A percentile compares a stretch with the other conserved stretches of the same genome.
phyloP scores from a whole-genome alignment of 2,113 vertebrate species.

The Tricholaema leucomelas region DNA sequence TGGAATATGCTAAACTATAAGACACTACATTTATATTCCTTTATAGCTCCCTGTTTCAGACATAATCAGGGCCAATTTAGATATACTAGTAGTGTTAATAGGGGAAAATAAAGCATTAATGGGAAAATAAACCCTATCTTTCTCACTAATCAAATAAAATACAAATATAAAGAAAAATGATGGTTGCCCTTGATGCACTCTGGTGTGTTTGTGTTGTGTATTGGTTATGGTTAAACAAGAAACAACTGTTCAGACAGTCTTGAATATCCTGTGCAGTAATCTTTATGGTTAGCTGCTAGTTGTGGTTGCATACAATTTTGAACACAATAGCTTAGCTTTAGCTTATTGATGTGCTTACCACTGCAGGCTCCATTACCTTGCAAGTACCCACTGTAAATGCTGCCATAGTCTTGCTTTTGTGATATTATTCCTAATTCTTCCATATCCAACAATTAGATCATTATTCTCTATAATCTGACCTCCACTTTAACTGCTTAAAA shows the following conservation, averaged over 20 bases:
- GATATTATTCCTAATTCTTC: neutral
- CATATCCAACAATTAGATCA: neutral
- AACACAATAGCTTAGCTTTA: neutral
- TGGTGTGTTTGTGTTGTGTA: neutral
- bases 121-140: neutral
- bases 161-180: neutral
- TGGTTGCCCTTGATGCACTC: neutral
- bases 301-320: neutral
- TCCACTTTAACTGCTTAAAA: neutral
- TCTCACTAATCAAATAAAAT: neutral
- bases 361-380: conserved; percentile 11
- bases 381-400: neutral
- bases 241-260: neutral
- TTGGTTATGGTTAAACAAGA: neutral
- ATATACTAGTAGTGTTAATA: neutral
- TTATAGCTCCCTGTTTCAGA: neutral
- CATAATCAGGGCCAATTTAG: neutral
- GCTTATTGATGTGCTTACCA: conserved; percentile 6
- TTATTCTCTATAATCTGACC: neutral
- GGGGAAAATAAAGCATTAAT: neutral
- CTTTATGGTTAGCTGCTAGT: conserved; percentile 1
- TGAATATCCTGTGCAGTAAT: neutral
- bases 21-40: neutral
- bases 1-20: neutral
- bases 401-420: neutral